Evolutionary conservation across 2,113 vertebrate genomes (phyloP).

Genomic region (Rhea americana): DNA sequence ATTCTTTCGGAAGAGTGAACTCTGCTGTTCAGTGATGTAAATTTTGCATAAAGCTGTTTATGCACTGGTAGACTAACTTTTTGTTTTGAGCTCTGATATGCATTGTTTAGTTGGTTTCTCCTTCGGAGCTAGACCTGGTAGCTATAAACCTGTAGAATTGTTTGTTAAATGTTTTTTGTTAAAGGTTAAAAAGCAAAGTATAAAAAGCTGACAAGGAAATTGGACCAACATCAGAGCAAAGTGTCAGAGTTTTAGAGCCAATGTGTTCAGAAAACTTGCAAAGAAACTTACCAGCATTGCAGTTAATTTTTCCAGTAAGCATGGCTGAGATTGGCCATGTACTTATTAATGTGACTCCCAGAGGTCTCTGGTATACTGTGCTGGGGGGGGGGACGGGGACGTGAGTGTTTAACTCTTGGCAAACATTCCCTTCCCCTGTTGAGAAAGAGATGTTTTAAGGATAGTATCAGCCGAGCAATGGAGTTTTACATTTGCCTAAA

Average conservation of each 20-base stretch:
- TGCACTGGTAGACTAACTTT: background rate
- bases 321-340: background rate
- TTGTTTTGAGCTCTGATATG: background rate
- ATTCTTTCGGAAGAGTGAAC: background rate
- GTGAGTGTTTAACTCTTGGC: background rate
- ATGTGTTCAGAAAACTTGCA: background rate
- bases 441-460: background rate
- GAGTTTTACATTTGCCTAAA: background rate
- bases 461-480: background rate
- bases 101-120: background rate
- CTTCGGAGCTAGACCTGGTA: background rate
- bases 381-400: background rate
- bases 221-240: background rate
- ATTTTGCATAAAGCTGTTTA: background rate
- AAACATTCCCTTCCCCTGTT: background rate
- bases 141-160: background rate
- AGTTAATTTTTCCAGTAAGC: background rate
- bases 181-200: background rate
- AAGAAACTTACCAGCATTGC: background rate
- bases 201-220: constrained; percentile 23
- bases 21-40: background rate
- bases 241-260: background rate
- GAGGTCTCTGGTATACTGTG: background rate
- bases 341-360: background rate
- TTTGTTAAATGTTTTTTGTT: background rate